Evolutionary conservation across 2,797 vertebrate genomes (phyloP).

Genomic region (Loris lydekkerianus): DNA sequence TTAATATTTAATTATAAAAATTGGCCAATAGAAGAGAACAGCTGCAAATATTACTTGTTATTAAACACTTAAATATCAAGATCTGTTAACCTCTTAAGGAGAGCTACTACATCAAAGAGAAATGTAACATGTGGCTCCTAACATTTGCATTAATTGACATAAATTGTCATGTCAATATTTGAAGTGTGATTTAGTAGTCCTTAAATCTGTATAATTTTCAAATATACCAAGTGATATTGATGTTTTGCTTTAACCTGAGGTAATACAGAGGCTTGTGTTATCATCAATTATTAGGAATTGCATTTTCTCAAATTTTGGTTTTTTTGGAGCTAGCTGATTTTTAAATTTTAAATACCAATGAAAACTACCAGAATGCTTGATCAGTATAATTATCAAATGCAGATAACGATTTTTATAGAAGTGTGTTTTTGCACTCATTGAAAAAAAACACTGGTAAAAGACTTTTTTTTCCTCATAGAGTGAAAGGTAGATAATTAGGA

Average conservation of each 20-base stretch:
- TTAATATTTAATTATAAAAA: neutral
- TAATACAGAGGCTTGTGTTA: neutral
- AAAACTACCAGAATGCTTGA: neutral
- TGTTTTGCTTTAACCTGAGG: neutral
- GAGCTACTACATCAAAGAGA: neutral
- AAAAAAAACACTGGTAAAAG: neutral
- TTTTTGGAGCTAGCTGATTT: conserved; percentile 12
- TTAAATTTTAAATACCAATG: neutral
- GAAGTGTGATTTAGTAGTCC: neutral
- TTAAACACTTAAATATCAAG: neutral
- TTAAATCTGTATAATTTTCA: neutral
- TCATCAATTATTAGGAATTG: neutral
- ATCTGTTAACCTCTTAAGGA: neutral
- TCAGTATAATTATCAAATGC: neutral
- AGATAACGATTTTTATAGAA: neutral
- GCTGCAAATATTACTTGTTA: neutral
- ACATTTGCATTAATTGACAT: neutral
- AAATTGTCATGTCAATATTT: neutral
- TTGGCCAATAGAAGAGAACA: neutral
- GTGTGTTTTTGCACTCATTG: neutral
- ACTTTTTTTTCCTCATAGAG: neutral
- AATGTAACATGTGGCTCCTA: neutral
- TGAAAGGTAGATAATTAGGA: neutral
- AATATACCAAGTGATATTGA: neutral
- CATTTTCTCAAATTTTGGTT: neutral